phyloP scores from a whole-genome alignment of 2,113 vertebrate genomes.

The Ancistrus triradiatus region DNA sequence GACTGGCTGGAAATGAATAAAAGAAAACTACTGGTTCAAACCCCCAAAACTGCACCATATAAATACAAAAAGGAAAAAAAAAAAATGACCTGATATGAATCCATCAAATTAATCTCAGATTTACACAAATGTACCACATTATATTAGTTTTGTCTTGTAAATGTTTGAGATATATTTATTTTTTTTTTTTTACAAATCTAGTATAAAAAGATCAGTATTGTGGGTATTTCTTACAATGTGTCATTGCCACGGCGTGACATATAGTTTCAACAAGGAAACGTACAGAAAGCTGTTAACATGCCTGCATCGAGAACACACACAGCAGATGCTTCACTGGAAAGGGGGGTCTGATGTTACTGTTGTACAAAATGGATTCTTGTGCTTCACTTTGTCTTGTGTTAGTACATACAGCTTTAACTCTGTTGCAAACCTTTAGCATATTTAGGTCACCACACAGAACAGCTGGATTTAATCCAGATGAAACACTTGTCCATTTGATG shows the following conservation, averaged over 20 bases:
- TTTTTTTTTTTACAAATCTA: slow-evolving; percentile 17
- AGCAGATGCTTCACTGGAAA: slow-evolving; percentile 9
- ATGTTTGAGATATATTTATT: slow-evolving; percentile 13
- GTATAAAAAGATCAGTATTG: slow-evolving; percentile 28
- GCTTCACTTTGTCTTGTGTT: slow-evolving; percentile 15
- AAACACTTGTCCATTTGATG: too few species aligned
- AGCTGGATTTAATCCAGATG: too few species aligned
- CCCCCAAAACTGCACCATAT: slow-evolving; percentile 35
- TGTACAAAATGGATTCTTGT: slow-evolving; percentile 27
- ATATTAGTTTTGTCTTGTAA: slow-evolving; percentile 15
- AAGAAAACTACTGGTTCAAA: slow-evolving; percentile 20
- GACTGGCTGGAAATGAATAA: too few species aligned
- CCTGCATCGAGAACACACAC: background rate
- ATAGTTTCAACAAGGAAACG: slow-evolving; percentile 15
- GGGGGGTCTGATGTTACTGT: slow-evolving; percentile 5
- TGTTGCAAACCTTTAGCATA: too few species aligned
- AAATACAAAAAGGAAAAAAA: slow-evolving; percentile 49
- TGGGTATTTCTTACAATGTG: slow-evolving; percentile 13
- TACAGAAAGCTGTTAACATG: too few species aligned
- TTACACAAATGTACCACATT: slow-evolving; percentile 36
- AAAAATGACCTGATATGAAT: slow-evolving; percentile 28
- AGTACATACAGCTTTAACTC: background rate
- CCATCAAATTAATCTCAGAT: slow-evolving; percentile 22
- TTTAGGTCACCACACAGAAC: too few species aligned
- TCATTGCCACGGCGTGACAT: slow-evolving; percentile 1